Conservation (phyloP, 2,113 vertebrate species). For the Microtus oregoni region DNA sequence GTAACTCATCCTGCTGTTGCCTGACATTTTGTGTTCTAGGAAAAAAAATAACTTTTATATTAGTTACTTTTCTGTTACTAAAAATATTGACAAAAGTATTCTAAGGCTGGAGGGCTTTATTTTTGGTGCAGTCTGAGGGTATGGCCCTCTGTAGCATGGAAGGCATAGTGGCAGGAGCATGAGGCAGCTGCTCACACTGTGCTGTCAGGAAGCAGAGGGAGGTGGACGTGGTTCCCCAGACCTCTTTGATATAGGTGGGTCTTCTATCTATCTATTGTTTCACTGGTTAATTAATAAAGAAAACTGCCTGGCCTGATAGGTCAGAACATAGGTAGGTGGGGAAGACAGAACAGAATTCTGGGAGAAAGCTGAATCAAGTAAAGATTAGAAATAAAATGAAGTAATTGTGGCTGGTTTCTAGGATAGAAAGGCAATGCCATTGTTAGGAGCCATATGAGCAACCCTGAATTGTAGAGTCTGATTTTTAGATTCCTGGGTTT, state of each 20-base stretch:
- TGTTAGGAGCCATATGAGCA: not conserved
- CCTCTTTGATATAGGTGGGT: not conserved
- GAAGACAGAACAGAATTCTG: too few species aligned
- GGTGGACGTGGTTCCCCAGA: not conserved
- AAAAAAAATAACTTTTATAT: not conserved
- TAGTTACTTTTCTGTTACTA: not conserved
- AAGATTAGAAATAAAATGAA: not conserved
- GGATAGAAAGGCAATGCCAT: not conserved
- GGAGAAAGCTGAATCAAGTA: not conserved
- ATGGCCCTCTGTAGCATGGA: not conserved
- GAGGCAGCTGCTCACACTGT: not conserved
- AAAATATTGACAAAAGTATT: not conserved
- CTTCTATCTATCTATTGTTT: too few species aligned
- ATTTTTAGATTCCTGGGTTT: not conserved
- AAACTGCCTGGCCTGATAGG: too few species aligned
- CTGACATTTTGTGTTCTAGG: constrained; percentile 15
- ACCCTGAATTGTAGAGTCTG: not conserved
- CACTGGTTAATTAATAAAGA: too few species aligned
- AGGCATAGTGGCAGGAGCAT: not conserved
- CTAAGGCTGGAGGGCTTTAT: not conserved
- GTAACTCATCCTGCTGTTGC: not conserved
- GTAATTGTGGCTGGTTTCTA: not conserved
- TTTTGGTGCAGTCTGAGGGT: not conserved
- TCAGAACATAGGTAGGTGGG: too few species aligned
- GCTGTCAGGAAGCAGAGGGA: not conserved